These are phyloP conservation scores for Pachycephala philippinensis DNA, from an alignment of 2,113 vertebrate genomes.

Conservation along the genomic window DNA sequence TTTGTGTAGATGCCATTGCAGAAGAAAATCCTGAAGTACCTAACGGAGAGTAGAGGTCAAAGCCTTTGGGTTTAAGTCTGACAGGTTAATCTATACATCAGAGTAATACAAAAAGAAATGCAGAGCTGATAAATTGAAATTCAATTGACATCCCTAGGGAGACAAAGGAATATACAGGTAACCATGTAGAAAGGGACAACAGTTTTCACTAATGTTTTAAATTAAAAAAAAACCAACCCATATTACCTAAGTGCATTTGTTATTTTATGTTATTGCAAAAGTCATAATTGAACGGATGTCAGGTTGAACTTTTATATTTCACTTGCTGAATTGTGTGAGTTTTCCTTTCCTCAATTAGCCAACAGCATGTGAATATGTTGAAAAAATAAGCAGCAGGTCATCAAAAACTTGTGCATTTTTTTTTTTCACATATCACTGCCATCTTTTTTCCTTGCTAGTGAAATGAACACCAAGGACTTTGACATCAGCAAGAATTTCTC, in stretches of 20 bases:
- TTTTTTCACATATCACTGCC: not conserved
- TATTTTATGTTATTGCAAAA: not conserved
- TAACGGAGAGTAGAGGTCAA: not conserved
- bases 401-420: not conserved
- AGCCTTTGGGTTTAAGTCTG: not conserved
- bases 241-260: not conserved
- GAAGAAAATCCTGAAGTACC: not conserved
- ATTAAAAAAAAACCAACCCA: not conserved
- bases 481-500: not conserved
- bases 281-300: not conserved
- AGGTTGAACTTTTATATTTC: not conserved
- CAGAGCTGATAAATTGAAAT: not conserved
- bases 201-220: not conserved
- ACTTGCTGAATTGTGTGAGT: not conserved
- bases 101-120: not conserved
- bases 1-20: not conserved
- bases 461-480: not conserved
- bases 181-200: not conserved
- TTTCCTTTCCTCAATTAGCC: not conserved
- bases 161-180: not conserved
- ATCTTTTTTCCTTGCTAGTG: not conserved
- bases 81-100: not conserved
- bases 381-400: not conserved
- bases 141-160: not conserved
- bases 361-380: not conserved